Conservation (phyloP, 2,113 vertebrate genomes). For the Grus americana region DNA sequence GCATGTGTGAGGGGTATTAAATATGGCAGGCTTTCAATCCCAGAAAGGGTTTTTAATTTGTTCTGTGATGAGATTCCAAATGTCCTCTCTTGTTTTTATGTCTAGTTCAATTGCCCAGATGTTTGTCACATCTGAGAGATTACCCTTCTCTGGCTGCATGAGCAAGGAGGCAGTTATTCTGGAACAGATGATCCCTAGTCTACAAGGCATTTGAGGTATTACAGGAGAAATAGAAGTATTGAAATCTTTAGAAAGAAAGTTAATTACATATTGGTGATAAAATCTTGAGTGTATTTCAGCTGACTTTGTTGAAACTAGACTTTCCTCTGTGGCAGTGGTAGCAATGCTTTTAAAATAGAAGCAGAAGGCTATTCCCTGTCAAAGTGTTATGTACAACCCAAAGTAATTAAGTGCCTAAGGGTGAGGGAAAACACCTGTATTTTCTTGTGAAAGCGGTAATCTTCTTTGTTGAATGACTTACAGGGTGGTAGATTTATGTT, state of each 20-base stretch:
- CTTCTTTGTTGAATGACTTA: neutral
- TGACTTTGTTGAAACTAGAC: neutral
- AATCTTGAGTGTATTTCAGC: neutral
- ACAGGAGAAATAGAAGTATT: neutral
- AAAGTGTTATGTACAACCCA: neutral
- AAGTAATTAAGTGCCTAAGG: neutral
- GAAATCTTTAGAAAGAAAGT: neutral
- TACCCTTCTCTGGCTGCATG: neutral
- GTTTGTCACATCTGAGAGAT: slow-evolving; percentile 1
- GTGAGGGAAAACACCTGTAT: neutral
- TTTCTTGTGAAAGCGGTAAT: neutral
- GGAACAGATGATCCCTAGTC: neutral
- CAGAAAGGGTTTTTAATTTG: neutral
- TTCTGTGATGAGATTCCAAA: slow-evolving; percentile 26
- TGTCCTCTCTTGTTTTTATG: neutral
- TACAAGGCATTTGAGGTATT: neutral
- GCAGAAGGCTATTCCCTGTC: neutral
- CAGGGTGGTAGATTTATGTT: neutral
- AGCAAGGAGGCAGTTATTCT: neutral
- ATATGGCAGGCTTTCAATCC: neutral
- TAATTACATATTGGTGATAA: neutral
- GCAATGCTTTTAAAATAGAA: neutral
- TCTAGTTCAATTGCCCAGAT: slow-evolving; percentile 2
- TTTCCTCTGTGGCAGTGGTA: neutral
- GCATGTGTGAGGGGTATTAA: neutral